phyloP scores from a whole-genome alignment of 2,888 invertebrate species.

The Cerceris ruficornis region DNA sequence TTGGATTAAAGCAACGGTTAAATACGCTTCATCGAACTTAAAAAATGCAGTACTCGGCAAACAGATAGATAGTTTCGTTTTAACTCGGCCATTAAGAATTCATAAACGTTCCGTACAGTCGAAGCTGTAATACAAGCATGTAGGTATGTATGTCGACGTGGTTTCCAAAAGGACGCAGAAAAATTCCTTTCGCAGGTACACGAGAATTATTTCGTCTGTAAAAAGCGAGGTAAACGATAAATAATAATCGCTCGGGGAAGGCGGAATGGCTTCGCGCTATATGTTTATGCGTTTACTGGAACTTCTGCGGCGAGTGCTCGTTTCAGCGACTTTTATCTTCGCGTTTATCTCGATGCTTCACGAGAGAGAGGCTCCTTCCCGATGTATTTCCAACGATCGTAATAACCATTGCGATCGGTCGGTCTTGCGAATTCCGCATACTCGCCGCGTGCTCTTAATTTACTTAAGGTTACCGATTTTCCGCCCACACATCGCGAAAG shows the following conservation, averaged over 20 bases:
- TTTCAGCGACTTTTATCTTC: not conserved
- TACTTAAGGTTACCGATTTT: slow-evolving; percentile 25
- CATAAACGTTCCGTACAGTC: no score
- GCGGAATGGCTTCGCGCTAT: not conserved
- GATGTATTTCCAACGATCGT: not conserved
- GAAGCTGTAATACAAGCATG: no score
- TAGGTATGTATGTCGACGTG: not conserved
- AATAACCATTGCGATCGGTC: not conserved
- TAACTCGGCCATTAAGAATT: no score
- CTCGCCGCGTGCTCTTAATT: slow-evolving; percentile 16
- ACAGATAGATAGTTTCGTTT: no score
- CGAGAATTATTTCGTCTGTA: not conserved
- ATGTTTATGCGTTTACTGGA: not conserved
- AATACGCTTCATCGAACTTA: no score
- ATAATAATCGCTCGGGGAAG: not conserved
- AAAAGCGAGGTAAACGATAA: not conserved
- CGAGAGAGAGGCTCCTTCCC: not conserved
- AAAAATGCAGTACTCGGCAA: no score
- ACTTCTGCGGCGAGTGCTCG: not conserved
- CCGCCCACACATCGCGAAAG: slow-evolving; percentile 25
- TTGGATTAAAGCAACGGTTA: no score
- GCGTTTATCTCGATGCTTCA: not conserved
- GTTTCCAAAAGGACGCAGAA: not conserved
- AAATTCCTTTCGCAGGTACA: not conserved
- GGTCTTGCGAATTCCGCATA: not conserved